phyloP scores from a whole-genome alignment of 1,140 invertebrate species.

The Microplitis mediator region DNA sequence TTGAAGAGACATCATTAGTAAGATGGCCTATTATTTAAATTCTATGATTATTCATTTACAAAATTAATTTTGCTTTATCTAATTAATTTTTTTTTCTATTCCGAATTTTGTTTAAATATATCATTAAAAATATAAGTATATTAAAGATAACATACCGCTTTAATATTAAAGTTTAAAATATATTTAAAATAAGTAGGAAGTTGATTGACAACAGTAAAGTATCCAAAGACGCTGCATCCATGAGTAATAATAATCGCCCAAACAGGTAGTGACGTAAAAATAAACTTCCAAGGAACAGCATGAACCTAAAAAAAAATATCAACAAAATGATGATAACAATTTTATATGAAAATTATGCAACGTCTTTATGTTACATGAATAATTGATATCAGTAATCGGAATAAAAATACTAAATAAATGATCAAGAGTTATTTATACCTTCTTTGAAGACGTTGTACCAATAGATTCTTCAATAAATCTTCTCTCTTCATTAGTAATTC shows the following conservation, averaged over 20 bases:
- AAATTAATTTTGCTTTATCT: no score
- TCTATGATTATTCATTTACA: no score
- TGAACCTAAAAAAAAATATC: constrained; percentile 60
- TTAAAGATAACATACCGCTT: constrained; percentile 66
- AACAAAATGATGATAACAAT: background rate
- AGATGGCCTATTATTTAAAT: no score
- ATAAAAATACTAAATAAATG: constrained; percentile 2
- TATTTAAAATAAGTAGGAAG: constrained; percentile 93
- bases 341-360: no score
- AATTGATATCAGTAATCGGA: background rate
- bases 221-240: constrained; percentile 90
- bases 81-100: no score
- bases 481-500: constrained; percentile 81
- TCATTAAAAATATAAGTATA: background rate
- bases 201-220: constrained; percentile 92
- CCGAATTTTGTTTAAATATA: no score
- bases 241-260: constrained; percentile 93
- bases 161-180: constrained; percentile 86
- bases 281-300: constrained; percentile 78
- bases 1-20: no score
- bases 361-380: no score
- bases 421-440: constrained; percentile 24
- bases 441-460: constrained; percentile 59
- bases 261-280: constrained; percentile 83
- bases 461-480: constrained; percentile 79